phyloP scores from a whole-genome alignment of 1,140 invertebrate genomes.

The Bombus huntii region DNA sequence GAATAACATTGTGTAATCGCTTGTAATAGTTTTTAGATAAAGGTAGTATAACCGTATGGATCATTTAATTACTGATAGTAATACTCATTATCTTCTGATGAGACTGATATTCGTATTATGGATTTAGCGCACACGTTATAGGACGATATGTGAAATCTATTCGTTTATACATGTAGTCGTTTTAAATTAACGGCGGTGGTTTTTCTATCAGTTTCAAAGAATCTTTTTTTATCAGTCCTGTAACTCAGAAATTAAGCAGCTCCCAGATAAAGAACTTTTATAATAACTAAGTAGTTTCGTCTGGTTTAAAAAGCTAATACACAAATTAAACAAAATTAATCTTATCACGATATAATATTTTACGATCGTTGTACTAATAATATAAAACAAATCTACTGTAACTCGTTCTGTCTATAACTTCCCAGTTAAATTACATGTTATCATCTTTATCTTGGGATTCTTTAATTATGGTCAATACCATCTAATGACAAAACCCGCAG shows the following conservation, averaged over 20 bases:
- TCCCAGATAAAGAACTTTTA: background rate
- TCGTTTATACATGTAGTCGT: background rate
- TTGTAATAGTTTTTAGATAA: too few relatives aligned
- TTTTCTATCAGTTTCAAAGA: background rate
- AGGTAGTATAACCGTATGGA: background rate
- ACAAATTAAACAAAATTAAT: background rate
- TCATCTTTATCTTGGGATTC: background rate
- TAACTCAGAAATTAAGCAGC: background rate
- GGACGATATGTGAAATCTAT: background rate
- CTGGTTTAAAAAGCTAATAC: background rate
- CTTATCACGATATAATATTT: background rate
- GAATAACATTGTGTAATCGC: too few relatives aligned
- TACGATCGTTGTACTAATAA: background rate
- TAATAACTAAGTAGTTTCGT: background rate
- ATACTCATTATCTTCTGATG: background rate
- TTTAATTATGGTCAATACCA: background rate
- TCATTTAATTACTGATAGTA: background rate
- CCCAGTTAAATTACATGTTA: background rate
- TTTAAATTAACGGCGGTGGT: background rate
- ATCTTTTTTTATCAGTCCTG: background rate
- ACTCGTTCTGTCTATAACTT: background rate
- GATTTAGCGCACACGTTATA: background rate
- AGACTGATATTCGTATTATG: background rate
- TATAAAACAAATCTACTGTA: background rate
- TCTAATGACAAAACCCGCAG: too few relatives aligned